Conservation (phyloP, 2,113 vertebrate genomes). For the Paralichthys olivaceus region DNA sequence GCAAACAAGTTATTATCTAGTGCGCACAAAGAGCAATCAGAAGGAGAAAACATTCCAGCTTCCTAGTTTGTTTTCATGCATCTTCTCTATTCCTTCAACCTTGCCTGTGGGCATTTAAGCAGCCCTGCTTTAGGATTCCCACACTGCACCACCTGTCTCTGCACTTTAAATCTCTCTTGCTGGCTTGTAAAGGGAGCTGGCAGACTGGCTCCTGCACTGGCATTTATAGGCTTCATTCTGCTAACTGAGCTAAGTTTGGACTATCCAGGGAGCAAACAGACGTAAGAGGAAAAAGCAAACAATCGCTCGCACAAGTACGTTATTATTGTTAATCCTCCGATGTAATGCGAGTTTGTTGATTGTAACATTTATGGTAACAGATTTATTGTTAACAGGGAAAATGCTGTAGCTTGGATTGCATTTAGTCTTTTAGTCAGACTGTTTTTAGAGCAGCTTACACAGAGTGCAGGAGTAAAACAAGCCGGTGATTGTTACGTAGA, state of each 20-base stretch:
- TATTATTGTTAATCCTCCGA: background rate
- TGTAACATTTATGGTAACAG: background rate
- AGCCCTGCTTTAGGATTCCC: background rate
- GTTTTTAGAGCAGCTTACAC: background rate
- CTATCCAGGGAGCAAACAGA: background rate
- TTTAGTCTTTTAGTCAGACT: background rate
- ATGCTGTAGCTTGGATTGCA: background rate
- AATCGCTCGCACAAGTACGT: background rate
- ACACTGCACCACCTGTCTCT: conserved; percentile 6
- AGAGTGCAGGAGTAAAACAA: background rate
- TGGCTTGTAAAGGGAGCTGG: conserved; percentile 28
- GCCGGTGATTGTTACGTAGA: too few relatives aligned
- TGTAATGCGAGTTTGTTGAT: background rate
- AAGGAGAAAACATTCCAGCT: background rate
- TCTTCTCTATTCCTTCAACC: background rate
- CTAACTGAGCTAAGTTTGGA: conserved; percentile 31
- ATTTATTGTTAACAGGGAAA: conserved; percentile 3
- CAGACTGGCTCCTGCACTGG: conserved; percentile 7
- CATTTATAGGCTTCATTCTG: conserved; percentile 22
- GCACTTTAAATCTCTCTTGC: conserved; percentile 22
- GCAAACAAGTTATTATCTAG: too few relatives aligned
- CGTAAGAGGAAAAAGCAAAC: background rate
- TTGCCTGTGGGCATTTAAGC: conserved; percentile 3
- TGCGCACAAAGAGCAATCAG: background rate
- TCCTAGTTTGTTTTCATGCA: background rate